A percentile compares a stretch with the other conserved stretches of the same genome.
phyloP scores from a whole-genome alignment of 2,888 invertebrate genomes.

The Lasioglossum calceatum region DNA sequence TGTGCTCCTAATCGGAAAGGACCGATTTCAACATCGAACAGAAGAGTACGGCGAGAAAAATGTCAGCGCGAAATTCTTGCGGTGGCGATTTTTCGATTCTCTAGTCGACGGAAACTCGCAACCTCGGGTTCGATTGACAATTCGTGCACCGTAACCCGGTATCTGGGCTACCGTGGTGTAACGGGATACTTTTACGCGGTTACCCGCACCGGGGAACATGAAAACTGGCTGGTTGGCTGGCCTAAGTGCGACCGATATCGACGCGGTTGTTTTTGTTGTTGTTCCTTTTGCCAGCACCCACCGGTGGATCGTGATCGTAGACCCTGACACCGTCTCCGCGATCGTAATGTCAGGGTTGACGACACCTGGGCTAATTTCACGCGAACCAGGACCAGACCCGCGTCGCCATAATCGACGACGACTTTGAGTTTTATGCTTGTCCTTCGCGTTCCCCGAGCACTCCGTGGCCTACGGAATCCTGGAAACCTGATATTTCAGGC shows the following conservation, averaged over 20 bases:
- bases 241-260: conserved; percentile 34
- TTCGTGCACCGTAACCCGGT: conserved; percentile 81
- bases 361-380: conserved; percentile 51
- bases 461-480: background rate
- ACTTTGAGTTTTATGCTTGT: background rate
- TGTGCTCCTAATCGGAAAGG: background rate
- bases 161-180: conserved; percentile 80
- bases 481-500: conserved; percentile 3
- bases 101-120: conserved; percentile 43
- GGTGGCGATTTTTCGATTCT: conserved; percentile 37
- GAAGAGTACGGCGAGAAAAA: background rate
- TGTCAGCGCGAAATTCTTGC: conserved; percentile 45
- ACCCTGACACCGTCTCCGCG: conserved; percentile 54
- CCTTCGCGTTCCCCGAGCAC: background rate
- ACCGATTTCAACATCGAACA: background rate
- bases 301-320: conserved; percentile 29
- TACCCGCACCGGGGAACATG: conserved; percentile 67
- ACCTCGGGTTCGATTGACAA: conserved; percentile 78
- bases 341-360: conserved; percentile 68
- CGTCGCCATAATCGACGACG: conserved; percentile 23
- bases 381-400: conserved; percentile 16
- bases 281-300: conserved; percentile 23
- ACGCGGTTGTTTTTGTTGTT: background rate
- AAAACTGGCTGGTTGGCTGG: conserved; percentile 52
- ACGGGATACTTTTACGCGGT: conserved; percentile 81